phyloP scores from a whole-genome alignment of 2,113 vertebrate species.

The Gopherus evgoodei region DNA sequence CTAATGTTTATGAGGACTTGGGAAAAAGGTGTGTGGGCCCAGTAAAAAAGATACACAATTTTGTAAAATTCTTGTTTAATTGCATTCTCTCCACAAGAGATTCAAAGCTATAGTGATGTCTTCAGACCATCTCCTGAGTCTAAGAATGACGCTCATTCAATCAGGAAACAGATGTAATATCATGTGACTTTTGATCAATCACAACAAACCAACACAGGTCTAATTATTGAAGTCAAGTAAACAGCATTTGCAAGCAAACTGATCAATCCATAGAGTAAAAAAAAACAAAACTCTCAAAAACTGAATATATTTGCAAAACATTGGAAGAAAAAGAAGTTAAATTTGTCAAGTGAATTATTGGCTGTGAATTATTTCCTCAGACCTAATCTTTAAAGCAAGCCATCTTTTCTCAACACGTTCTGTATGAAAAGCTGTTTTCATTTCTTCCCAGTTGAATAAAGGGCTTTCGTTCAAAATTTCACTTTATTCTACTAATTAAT shows the following conservation, averaged over 20 bases:
- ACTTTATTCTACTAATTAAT: conserved; percentile 62
- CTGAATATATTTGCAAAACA: not conserved
- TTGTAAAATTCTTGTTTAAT: not conserved
- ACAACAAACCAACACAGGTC: not conserved
- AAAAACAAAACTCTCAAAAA: not conserved
- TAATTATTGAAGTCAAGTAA: not conserved
- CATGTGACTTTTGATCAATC: not conserved
- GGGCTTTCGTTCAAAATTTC: conserved; percentile 51
- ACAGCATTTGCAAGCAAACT: not conserved
- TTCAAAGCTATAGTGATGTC: not conserved
- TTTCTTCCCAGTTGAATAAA: conserved; percentile 36
- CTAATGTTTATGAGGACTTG: not conserved
- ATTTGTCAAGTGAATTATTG: conserved; percentile 39
- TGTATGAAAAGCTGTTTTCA: not conserved
- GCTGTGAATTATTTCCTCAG: not conserved
- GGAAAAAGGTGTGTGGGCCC: not conserved
- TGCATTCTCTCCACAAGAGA: too few species aligned
- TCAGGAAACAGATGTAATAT: not conserved
- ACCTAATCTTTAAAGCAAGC: conserved; percentile 41
- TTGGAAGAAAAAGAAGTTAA: conserved; percentile 22
- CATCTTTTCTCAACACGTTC: conserved; percentile 30
- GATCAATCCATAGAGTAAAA: not conserved
- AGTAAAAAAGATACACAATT: not conserved
- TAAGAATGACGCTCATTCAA: not conserved
- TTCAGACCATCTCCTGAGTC: not conserved